Conservation (phyloP, 2,113 vertebrate species). For the Petrocephalus zakoni region DNA sequence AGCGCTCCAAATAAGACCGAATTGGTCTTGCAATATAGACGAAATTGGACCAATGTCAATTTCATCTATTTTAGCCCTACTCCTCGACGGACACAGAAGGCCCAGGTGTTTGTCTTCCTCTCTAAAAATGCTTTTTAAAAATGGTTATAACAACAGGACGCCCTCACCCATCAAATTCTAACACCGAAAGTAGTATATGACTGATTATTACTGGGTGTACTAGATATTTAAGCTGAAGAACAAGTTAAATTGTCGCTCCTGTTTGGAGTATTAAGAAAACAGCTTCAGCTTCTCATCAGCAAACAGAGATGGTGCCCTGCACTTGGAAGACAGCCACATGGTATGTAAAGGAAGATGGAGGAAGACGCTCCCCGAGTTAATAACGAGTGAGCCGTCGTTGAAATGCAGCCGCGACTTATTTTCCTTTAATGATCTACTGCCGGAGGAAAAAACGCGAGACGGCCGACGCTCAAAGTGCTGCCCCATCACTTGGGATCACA, state of each 20-base stretch:
- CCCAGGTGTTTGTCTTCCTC: conserved; percentile 37
- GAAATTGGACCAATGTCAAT: conserved; percentile 58
- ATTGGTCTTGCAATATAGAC: conserved; percentile 47
- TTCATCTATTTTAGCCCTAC: conserved; percentile 57
- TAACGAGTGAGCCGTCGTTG: background rate
- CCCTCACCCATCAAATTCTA: background rate
- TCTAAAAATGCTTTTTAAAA: background rate
- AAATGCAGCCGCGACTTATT: background rate
- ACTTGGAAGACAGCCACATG: background rate
- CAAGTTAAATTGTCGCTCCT: background rate
- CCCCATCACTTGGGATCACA: background rate
- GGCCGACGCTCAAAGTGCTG: background rate
- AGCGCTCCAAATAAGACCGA: conserved; percentile 45
- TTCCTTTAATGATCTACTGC: background rate
- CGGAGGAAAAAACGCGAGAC: background rate
- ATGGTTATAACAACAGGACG: background rate
- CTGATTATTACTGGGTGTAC: background rate
- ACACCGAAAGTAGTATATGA: background rate
- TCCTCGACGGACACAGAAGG: conserved; percentile 46
- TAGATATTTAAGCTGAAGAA: background rate
- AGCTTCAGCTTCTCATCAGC: background rate
- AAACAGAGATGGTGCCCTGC: background rate
- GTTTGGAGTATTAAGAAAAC: background rate
- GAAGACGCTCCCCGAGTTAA: background rate
- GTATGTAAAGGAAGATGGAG: background rate